Conservation (phyloP, 2,888 invertebrate species). For the Zeuzera pyrina region DNA sequence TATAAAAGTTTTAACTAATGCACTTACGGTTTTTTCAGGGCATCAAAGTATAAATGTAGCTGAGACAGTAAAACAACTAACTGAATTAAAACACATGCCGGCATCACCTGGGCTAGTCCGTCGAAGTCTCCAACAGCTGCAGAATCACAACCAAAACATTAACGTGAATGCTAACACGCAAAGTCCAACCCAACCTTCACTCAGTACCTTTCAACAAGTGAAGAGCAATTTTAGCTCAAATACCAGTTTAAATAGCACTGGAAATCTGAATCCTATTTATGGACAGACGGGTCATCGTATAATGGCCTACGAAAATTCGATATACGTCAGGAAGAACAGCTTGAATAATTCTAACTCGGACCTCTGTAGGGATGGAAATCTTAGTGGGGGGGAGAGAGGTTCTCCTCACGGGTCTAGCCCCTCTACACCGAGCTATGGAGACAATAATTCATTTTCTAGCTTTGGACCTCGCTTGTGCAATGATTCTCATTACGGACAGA, state of each 20-base stretch:
- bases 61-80: slow-evolving; percentile 88
- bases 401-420: slow-evolving; percentile 57
- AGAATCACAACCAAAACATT: slow-evolving; percentile 27
- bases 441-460: slow-evolving; percentile 53
- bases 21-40: slow-evolving; percentile 31
- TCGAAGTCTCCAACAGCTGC: slow-evolving; percentile 53
- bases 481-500: slow-evolving; percentile 61
- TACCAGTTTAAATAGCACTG: slow-evolving; percentile 46
- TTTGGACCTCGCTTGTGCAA: slow-evolving; percentile 52
- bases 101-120: slow-evolving; percentile 86
- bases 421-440: slow-evolving; percentile 52
- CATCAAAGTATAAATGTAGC: slow-evolving; percentile 79
- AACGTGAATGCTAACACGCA: slow-evolving; percentile 17
- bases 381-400: slow-evolving; percentile 30
- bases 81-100: slow-evolving; percentile 88
- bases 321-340: slow-evolving; percentile 62
- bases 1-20: too few relatives aligned
- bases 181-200: slow-evolving; percentile 22
- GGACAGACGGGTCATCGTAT: slow-evolving; percentile 60
- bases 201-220: slow-evolving; percentile 57
- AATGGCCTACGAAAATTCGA: slow-evolving; percentile 47
- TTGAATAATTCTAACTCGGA: slow-evolving; percentile 51
- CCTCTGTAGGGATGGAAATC: slow-evolving; percentile 36
- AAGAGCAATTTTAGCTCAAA: slow-evolving; percentile 51
- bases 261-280: slow-evolving; percentile 63